Evolutionary conservation across 2,113 vertebrate genomes (phyloP).

Genomic region (Periophthalmodon schlosseri): DNA sequence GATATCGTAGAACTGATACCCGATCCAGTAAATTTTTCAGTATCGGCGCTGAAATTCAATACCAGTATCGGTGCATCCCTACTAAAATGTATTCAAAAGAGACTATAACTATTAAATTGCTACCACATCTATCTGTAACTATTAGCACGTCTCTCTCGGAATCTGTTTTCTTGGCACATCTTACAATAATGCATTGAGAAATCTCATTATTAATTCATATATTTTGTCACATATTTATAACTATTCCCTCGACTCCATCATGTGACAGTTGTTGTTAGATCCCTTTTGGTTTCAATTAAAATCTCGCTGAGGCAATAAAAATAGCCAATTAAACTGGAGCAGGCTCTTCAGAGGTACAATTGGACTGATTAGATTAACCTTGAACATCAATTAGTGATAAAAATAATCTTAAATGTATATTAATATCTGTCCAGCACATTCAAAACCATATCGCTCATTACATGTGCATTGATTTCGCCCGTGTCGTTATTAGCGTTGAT

Average conservation of each 20-base stretch:
- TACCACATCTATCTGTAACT: slow-evolving; percentile 67
- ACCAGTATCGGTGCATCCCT: too few species aligned
- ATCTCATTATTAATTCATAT: slow-evolving; percentile 82
- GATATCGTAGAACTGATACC: too few species aligned
- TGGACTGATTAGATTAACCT: slow-evolving; percentile 85
- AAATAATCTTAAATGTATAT: slow-evolving; percentile 76
- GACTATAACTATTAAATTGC: slow-evolving; percentile 50
- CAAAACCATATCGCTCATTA: slow-evolving; percentile 39
- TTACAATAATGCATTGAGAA: slow-evolving; percentile 75
- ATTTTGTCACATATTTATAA: slow-evolving; percentile 83
- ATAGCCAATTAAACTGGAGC: slow-evolving; percentile 86
- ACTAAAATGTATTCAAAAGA: slow-evolving; percentile 45
- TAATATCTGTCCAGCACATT: slow-evolving; percentile 65
- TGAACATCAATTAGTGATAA: slow-evolving; percentile 80
- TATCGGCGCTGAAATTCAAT: too few species aligned
- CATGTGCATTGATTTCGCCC: slow-evolving; percentile 29
- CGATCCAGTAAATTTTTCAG: too few species aligned
- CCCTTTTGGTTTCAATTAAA: slow-evolving; percentile 85
- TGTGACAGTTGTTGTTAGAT: slow-evolving; percentile 85
- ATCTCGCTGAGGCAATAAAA: slow-evolving; percentile 82
- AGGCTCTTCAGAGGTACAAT: slow-evolving; percentile 80
- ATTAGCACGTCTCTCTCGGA: too few species aligned
- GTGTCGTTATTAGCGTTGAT: slow-evolving; percentile 48
- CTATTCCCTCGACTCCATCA: slow-evolving; percentile 81
- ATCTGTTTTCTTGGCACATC: slow-evolving; percentile 61